Evolutionary conservation across 1,140 invertebrate genomes (phyloP).

Genomic region (Ephestia elutella): DNA sequence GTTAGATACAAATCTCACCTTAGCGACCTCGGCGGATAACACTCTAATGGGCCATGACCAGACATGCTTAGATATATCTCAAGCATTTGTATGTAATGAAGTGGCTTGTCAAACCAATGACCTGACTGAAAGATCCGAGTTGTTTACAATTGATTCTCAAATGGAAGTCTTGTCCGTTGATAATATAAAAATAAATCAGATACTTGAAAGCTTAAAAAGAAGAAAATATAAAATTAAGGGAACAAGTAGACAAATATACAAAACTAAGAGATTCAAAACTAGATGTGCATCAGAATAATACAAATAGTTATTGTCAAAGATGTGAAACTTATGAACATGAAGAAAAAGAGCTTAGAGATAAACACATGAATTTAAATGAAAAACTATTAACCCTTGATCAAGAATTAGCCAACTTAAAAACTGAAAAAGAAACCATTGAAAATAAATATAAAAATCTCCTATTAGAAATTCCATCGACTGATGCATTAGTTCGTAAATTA

Average conservation of each 20-base stretch:
- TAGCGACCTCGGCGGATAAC: slow-evolving; percentile 49
- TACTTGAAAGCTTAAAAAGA: slow-evolving; percentile 20
- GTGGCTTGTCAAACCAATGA: slow-evolving; percentile 41
- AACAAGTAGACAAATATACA: slow-evolving; percentile 30
- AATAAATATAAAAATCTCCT: slow-evolving; percentile 43
- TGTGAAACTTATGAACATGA: slow-evolving; percentile 19
- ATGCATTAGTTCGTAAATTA: slow-evolving; percentile 39
- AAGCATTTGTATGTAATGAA: slow-evolving; percentile 38
- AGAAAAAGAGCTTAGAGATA: slow-evolving; percentile 18
- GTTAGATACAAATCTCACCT: slow-evolving; percentile 60
- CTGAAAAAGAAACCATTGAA: slow-evolving; percentile 37
- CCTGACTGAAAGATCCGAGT: neutral
- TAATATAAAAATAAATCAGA: slow-evolving; percentile 11
- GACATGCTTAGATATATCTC: slow-evolving; percentile 52
- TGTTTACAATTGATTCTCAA: slow-evolving; percentile 19
- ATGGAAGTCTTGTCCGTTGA: slow-evolving; percentile 9
- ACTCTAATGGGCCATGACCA: slow-evolving; percentile 49
- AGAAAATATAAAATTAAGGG: slow-evolving; percentile 45
- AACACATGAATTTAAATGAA: slow-evolving; percentile 17
- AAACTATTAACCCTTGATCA: slow-evolving; percentile 31
- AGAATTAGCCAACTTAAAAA: slow-evolving; percentile 33
- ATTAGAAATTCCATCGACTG: slow-evolving; percentile 38
- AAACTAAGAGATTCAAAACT: slow-evolving; percentile 19
- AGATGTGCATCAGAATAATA: slow-evolving; percentile 28
- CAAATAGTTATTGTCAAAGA: slow-evolving; percentile 20